Evolutionary conservation across 2,888 invertebrate species (phyloP).

Genomic region (Orthonychiurus folsomi): DNA sequence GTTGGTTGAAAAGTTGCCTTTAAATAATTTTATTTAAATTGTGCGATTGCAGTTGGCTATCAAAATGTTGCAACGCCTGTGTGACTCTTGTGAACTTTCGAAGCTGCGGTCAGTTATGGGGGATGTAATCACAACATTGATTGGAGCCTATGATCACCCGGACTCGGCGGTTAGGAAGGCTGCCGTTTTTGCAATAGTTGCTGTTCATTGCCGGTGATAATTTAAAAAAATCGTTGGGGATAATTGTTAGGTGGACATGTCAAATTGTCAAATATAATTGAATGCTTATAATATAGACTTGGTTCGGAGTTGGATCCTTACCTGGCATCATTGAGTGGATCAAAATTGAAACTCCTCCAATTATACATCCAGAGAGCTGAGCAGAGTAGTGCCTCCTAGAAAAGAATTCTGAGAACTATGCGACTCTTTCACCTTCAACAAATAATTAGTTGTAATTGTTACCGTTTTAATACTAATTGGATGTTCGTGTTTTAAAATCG

Average conservation of each 20-base stretch:
- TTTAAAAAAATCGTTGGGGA: neutral
- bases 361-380: slow-evolving; percentile 63
- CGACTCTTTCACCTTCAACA: too few relatives aligned
- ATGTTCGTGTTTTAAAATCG: too few relatives aligned
- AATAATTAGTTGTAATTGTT: too few relatives aligned
- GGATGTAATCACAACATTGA: slow-evolving; percentile 35
- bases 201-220: slow-evolving; percentile 63
- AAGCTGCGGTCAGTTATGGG: slow-evolving; percentile 35
- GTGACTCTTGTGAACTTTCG: slow-evolving; percentile 35
- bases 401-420: too few relatives aligned
- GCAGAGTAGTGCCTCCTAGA: too few relatives aligned
- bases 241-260: neutral
- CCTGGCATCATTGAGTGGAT: slow-evolving; percentile 69
- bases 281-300: slow-evolving; percentile 24
- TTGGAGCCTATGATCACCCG: slow-evolving; percentile 75
- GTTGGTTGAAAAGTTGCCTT: too few relatives aligned
- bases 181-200: slow-evolving; percentile 94
- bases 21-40: too few relatives aligned
- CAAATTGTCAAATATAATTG: neutral
- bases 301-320: slow-evolving; percentile 52
- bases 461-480: too few relatives aligned
- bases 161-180: slow-evolving; percentile 92
- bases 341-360: slow-evolving; percentile 78
- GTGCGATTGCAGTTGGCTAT: slow-evolving; percentile 42
- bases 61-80: slow-evolving; percentile 40